Evolutionary conservation across 2,113 vertebrate genomes (phyloP), one percentile per base, ranked within the genome.

Genomic region (Dryoscopus gambensis): DNA sequence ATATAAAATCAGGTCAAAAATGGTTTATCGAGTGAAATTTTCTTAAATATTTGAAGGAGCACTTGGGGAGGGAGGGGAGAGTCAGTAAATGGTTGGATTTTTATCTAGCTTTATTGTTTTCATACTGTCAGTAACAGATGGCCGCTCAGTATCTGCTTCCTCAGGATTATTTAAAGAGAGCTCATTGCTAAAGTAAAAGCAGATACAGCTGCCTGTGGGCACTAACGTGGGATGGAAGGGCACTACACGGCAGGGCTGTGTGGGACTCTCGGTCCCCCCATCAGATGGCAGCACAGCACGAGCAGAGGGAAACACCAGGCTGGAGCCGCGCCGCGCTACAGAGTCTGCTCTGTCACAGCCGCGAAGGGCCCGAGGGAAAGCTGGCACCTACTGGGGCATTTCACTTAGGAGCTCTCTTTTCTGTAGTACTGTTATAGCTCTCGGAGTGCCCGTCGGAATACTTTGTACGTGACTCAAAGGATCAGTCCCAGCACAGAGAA

Each of bases 201-300:
- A 50, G 74, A 8, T 13, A 9, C 3, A 57, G 56, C 20, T 25
- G 47, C n/a, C 71, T 13, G 37, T 2, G 22, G 78, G 79, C 71
- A 33, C 14, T 4, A 2, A 7, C 1, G 53, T 8, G 31, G 27
- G 56, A 13, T 16, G 40, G 53, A 20, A 30, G 13, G 33, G 42
- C 53, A 15, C 4, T 22, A 0, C 18, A 5, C 4, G 14, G 7
- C 67, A 15, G 55, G 53, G 89, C 55, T 22, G 77, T 2, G 73
- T 4, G 40, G 67, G 33, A 31, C 44, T 53, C 40, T 0, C 4
- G 22, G 12, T 10, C 20, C 37, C 83, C 40, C 96, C 97, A 82
- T 89, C 67, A 96, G 96, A 57, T 90, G 97, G 95, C 96, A 96
- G 94, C 87, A 95, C 63, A 92, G 82, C 84, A 15, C 25, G 89